These are phyloP conservation scores for Anas georgica DNA, from an alignment of 2,797 vertebrate genomes.

Conservation along the genomic window DNA sequence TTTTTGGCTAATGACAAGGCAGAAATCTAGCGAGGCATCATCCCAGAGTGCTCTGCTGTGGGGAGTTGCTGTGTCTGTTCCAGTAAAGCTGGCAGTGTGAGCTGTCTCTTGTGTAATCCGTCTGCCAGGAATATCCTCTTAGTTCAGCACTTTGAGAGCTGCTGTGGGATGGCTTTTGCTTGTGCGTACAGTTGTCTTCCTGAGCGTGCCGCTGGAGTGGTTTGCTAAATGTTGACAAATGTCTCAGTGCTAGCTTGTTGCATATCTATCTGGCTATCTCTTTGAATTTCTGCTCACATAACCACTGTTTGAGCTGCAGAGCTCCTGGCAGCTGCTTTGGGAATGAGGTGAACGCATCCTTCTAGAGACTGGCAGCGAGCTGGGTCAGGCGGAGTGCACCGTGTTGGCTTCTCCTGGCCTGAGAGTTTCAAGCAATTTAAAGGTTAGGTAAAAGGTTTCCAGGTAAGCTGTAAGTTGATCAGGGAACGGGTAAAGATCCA, in stretches of 20 bases:
- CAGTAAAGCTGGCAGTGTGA: conserved; percentile 19
- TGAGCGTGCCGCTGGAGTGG: neutral
- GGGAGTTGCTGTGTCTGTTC: conserved; percentile 25
- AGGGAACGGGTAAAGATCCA: neutral
- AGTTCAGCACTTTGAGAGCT: neutral
- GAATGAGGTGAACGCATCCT: neutral
- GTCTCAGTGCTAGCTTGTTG: neutral
- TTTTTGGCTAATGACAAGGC: conserved; percentile 49
- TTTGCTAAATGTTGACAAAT: neutral
- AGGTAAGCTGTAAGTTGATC: neutral
- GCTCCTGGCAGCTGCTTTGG: neutral
- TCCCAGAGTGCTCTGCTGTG: neutral
- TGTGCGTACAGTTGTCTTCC: neutral
- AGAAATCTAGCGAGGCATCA: neutral
- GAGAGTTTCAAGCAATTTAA: fast-evolving
- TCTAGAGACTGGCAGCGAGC: neutral
- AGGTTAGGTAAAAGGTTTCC: neutral
- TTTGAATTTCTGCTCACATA: neutral
- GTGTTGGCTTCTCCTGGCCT: neutral
- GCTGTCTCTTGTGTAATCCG: conserved; percentile 47
- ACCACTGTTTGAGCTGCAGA: neutral
- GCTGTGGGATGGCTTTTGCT: neutral
- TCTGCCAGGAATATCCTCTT: conserved; percentile 42
- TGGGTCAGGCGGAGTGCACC: neutral
- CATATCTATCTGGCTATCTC: neutral